Evolutionary conservation across 2,888 invertebrate species (phyloP), one percentile per base, ranked within the genome.

Genomic region (Cistogaster globosa): DNA sequence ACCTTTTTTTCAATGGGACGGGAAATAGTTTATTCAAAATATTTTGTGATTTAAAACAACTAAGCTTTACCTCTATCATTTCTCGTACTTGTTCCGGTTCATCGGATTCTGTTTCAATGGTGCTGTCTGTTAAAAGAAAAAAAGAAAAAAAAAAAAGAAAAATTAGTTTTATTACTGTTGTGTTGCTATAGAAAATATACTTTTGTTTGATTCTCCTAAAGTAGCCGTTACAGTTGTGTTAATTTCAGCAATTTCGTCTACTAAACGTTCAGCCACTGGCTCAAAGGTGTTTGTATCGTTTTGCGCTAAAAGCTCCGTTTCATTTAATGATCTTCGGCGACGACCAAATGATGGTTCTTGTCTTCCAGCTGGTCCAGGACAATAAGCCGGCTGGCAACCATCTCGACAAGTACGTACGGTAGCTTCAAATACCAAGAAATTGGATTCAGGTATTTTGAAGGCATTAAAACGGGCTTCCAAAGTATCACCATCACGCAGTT

Each of bases 401-500:
- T 97, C 97, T 57, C 97, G 94, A 89, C 98, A 98, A 0, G 97
- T 97, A 78, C 97, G 94, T 0, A 98, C 98, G 0, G 97, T 98
- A 0, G 98, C 98, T 93, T 98, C 98, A 90, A 98, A 98, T 0
- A 98, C 97, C 88, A 98, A 93, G 94, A 97, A 97, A 92, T 98
- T 98, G 0, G 98, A 98, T 93, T 98, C 98, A 0, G 98, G 98
- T 87, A 98, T 97, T 93, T 98, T 98, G 91, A 98, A 98, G 0
- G 98, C 98, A 92, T 98, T 97, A 92, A 98, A 98, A 89, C 97
- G 94, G 0, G 98, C 97, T 93, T 98, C 97, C 72, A 98, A 93
- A 5, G 97, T 97, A 90, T 97, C 97, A 0, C 97, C 96, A 88
- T 95, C 97, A 32, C 98, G 94, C 0, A 97, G 95, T 90, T 97